phyloP scores from a whole-genome alignment of 2,888 invertebrate species.

The Phragmatobia fuliginosa region DNA sequence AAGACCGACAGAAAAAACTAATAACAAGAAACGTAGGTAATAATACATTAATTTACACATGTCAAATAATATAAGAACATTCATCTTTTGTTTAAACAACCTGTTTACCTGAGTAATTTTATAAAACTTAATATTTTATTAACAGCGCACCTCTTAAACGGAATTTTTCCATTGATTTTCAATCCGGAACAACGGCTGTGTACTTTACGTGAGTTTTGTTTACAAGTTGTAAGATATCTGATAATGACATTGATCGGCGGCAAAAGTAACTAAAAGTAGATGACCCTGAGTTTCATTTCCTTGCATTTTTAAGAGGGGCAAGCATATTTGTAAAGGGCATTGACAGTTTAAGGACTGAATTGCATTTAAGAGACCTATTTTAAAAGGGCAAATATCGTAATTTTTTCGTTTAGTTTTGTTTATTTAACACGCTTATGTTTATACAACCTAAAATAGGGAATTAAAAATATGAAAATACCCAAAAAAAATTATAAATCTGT shows the following conservation, averaged over 20 bases:
- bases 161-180: constrained; percentile 29
- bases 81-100: background rate
- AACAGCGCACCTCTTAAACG: constrained; percentile 4
- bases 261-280: constrained; percentile 19
- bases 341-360: constrained; percentile 6
- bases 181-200: constrained; percentile 24
- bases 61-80: background rate
- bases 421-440: background rate
- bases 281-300: constrained; percentile 29
- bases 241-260: background rate
- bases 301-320: constrained; percentile 18
- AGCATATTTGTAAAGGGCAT: constrained; percentile 9
- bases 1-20: background rate
- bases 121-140: constrained; percentile 2
- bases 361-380: background rate
- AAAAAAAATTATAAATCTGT: background rate
- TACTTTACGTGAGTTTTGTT: constrained; percentile 11
- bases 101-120: background rate
- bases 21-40: background rate
- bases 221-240: constrained; percentile 4
- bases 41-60: background rate
- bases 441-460: too few species aligned
- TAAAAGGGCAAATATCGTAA: background rate
- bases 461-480: background rate
- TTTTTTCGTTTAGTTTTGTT: background rate